A percentile compares a stretch with the other conserved stretches of the same genome.
Evolutionary conservation across 2,113 vertebrate genomes (phyloP).

Genomic region (Microcebus jonahi): DNA sequence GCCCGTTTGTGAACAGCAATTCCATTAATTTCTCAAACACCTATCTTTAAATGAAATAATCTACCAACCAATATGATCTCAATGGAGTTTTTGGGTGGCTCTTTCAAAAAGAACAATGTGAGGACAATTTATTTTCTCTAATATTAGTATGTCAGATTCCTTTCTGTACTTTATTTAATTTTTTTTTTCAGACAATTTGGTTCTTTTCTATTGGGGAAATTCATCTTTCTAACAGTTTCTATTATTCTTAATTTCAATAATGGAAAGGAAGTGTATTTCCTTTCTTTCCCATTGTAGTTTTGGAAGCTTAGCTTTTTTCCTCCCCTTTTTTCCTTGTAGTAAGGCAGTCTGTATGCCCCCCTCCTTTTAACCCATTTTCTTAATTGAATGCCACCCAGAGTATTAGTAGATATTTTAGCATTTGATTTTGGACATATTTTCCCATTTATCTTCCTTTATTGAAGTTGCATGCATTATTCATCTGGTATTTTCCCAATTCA

Average conservation of each 20-base stretch:
- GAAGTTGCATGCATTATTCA: neutral
- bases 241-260: neutral
- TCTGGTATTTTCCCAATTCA: neutral
- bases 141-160: neutral
- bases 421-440: neutral
- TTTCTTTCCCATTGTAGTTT: neutral
- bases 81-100: neutral
- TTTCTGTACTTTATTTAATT: conserved; percentile 4
- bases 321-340: rapidly evolving
- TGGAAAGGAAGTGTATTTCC: neutral
- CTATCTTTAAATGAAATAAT: neutral
- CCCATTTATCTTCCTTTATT: conserved; percentile 2
- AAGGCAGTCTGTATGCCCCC: neutral
- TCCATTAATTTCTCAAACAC: neutral
- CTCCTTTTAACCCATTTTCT: conserved; percentile 6
- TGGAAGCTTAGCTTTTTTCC: neutral
- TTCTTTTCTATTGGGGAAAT: neutral
- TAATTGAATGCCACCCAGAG: neutral
- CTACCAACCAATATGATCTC: neutral
- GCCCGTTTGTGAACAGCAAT: neutral
- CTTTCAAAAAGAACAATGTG: neutral
- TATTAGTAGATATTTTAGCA: neutral
- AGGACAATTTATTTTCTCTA: conserved; percentile 5
- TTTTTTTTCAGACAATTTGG: neutral
- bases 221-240: conserved; percentile 33